Evolutionary conservation across 2,888 invertebrate genomes (phyloP).

Genomic region (Amphipoea oculea): DNA sequence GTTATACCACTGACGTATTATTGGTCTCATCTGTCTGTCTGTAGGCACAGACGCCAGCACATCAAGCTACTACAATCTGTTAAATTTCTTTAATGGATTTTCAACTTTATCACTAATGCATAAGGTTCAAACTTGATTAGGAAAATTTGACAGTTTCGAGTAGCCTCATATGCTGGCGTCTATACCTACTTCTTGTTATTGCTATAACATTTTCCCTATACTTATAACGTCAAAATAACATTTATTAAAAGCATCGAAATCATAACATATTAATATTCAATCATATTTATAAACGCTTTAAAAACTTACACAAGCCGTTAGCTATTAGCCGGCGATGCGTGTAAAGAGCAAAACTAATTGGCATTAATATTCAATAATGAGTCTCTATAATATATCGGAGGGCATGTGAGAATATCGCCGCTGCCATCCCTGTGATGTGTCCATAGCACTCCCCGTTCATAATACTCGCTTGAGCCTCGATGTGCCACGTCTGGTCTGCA

Average conservation of each 20-base stretch:
- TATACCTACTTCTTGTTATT: background rate
- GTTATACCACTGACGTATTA: background rate
- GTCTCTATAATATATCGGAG: constrained; percentile 71
- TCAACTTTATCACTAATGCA: too few relatives aligned
- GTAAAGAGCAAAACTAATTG: background rate
- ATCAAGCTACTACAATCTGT: too few relatives aligned
- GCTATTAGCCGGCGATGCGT: background rate
- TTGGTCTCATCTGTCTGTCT: background rate
- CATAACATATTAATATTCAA: background rate
- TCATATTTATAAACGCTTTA: background rate
- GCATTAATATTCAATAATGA: constrained; percentile 18
- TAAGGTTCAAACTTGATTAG: too few relatives aligned
- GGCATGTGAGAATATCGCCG: constrained; percentile 63
- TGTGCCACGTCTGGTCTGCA: background rate
- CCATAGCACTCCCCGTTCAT: constrained; percentile 66
- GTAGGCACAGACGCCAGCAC: too few relatives aligned
- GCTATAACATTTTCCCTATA: background rate
- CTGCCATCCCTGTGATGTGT: constrained; percentile 73
- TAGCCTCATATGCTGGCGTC: background rate
- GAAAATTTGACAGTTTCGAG: too few relatives aligned
- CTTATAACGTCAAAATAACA: background rate
- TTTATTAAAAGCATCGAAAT: background rate
- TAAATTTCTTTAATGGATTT: too few relatives aligned
- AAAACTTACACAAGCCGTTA: background rate
- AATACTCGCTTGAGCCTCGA: background rate